phyloP scores from a whole-genome alignment of 2,113 vertebrate genomes.

The Merops nubicus region DNA sequence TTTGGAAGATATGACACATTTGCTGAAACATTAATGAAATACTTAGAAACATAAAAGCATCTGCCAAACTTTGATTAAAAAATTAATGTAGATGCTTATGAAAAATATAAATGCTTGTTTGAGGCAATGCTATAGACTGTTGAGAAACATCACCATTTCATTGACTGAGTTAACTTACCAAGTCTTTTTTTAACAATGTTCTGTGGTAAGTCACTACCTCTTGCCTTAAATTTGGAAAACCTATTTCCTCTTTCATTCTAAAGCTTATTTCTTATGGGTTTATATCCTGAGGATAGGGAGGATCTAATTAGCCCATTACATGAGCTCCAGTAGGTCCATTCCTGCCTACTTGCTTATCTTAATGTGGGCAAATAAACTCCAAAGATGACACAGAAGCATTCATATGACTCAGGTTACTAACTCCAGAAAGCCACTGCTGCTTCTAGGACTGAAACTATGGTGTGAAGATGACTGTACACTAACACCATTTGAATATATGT shows the following conservation, averaged over 20 bases:
- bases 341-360: background rate
- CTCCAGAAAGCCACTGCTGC: background rate
- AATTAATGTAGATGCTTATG: background rate
- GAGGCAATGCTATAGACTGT: background rate
- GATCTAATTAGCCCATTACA: background rate
- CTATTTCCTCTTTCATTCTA: background rate
- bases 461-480: background rate
- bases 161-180: background rate
- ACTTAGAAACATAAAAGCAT: background rate
- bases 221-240: background rate
- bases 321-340: background rate
- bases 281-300: background rate
- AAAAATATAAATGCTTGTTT: background rate
- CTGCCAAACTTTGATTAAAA: conserved; percentile 28
- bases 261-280: background rate
- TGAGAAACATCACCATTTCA: background rate
- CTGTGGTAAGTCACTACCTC: background rate
- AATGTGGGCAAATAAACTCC: background rate
- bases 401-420: background rate
- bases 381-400: background rate
- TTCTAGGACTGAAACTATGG: background rate
- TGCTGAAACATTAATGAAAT: conserved; percentile 1
- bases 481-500: background rate
- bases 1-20: background rate
- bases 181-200: background rate